These are phyloP conservation scores for Arenaria interpres DNA, from an alignment of 2,113 vertebrate species.

Conservation along the genomic window DNA sequence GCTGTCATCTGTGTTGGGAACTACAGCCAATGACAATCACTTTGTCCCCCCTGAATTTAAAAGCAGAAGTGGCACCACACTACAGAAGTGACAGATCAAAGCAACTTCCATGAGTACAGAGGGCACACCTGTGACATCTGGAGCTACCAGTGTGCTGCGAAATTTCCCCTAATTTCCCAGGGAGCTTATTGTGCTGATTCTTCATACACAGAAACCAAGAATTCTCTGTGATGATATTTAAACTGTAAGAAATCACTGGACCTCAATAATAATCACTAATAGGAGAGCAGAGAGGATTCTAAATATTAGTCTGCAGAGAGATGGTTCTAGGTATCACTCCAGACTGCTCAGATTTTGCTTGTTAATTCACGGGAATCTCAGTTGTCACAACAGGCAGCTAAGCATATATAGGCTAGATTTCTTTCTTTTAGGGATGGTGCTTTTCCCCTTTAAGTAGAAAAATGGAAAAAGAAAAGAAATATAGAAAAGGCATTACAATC, in stretches of 20 bases:
- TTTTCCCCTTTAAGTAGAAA: not conserved
- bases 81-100: not conserved
- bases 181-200: not conserved
- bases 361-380: not conserved
- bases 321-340: not conserved
- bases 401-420: not conserved
- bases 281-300: not conserved
- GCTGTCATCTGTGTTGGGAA: not conserved
- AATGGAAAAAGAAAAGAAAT: not conserved
- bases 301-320: not conserved
- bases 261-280: not conserved
- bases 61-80: not conserved
- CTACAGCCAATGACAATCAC: not conserved
- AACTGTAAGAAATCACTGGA: not conserved
- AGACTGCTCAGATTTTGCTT: not conserved
- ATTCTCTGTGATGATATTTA: not conserved
- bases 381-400: not conserved
- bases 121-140: not conserved
- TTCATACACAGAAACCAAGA: not conserved
- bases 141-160: not conserved
- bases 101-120: not conserved
- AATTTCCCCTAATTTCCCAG: not conserved
- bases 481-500: not conserved
- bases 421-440: not conserved
- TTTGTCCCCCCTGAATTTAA: rapidly evolving